Percentiles rank a stretch among this genome's conserved stretches.
phyloP scores from a whole-genome alignment of 2,797 vertebrate species.

The Ctenopoma multispine region DNA sequence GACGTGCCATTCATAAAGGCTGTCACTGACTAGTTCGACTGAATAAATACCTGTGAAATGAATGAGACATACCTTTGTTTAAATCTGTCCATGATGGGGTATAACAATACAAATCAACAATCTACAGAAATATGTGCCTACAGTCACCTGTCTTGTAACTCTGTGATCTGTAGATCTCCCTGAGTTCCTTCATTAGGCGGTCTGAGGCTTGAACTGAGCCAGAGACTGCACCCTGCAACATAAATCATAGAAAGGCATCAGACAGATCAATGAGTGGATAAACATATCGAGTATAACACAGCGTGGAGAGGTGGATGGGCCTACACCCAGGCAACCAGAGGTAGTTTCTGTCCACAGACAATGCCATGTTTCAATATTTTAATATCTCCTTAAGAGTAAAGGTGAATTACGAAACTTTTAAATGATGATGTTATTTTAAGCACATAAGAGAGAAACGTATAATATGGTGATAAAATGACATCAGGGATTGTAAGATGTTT shows the following conservation, averaged over 20 bases:
- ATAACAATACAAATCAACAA: background rate
- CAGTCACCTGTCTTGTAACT: constrained; percentile 95
- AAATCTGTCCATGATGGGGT: background rate
- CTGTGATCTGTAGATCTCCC: constrained; percentile 99
- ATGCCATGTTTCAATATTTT: too few relatives aligned
- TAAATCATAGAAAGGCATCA: background rate
- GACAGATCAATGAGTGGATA: background rate
- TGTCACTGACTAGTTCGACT: constrained; percentile 96
- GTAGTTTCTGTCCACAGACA: background rate
- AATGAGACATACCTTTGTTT: constrained; percentile 9
- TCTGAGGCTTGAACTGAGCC: constrained; percentile 98
- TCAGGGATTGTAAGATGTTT: background rate
- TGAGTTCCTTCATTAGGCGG: constrained; percentile 99
- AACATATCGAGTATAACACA: background rate
- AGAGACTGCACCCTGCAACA: constrained; percentile 94
- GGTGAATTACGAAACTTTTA: too few relatives aligned
- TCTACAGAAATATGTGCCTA: constrained; percentile 3
- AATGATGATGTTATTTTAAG: background rate
- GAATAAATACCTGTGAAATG: constrained; percentile 93
- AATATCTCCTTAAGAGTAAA: too few relatives aligned
- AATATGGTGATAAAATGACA: background rate
- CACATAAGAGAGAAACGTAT: background rate
- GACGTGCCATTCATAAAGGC: constrained; percentile 97
- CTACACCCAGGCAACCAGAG: background rate
- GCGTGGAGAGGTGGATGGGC: background rate